Conservation (phyloP, 2,888 invertebrate genomes). For the Hypercompe scribonia region DNA sequence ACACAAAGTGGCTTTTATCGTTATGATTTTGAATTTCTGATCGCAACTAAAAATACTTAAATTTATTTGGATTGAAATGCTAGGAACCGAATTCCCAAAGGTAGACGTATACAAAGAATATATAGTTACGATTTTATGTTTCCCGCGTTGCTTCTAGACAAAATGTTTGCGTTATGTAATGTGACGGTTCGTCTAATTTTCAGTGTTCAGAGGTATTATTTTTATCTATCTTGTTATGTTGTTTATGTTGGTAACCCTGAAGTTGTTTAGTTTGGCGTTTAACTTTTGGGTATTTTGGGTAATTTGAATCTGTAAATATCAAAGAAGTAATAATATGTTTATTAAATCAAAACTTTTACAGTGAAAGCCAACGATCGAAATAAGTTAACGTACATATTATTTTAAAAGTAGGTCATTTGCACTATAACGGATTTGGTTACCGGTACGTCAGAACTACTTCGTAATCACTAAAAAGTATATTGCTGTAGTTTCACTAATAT, state of each 20-base stretch:
- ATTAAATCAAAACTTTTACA: constrained; percentile 52
- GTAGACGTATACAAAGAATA: too few species aligned
- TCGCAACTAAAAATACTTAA: too few species aligned
- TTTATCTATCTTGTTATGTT: background rate
- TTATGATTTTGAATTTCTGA: too few species aligned
- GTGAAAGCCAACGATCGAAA: constrained; percentile 53
- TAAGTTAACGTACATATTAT: constrained; percentile 66
- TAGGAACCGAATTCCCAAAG: too few species aligned
- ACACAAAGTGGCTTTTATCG: too few species aligned
- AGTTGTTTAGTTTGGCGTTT: constrained; percentile 53
- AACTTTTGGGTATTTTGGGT: constrained; percentile 48
- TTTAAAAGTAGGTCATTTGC: constrained; percentile 73
- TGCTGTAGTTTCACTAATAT: constrained; percentile 32
- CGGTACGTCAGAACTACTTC: constrained; percentile 76
- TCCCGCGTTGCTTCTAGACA: too few species aligned
- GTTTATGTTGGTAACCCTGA: constrained; percentile 40
- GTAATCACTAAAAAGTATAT: constrained; percentile 56
- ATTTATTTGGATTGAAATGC: too few species aligned
- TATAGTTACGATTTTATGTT: too few species aligned
- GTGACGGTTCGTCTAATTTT: background rate
- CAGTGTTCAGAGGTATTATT: background rate
- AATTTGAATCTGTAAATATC: constrained; percentile 78
- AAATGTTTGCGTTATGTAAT: background rate
- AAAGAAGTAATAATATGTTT: constrained; percentile 59
- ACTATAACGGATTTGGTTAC: constrained; percentile 79